These are phyloP conservation scores for Lineus longissimus DNA, from an alignment of 1,140 invertebrate species.

Conservation along the genomic window DNA sequence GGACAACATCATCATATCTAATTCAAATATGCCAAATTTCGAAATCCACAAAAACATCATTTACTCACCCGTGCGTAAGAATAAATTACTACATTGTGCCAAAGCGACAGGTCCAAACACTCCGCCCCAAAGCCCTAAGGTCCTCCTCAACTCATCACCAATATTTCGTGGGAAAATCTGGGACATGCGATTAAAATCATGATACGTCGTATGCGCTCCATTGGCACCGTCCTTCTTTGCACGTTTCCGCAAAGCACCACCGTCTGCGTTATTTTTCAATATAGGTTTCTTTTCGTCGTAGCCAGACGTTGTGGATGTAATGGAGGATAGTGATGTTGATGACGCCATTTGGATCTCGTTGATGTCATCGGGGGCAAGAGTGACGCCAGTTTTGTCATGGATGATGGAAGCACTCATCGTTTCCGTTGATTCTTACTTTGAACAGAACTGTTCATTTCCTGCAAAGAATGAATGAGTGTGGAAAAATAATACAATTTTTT, in stretches of 20 bases:
- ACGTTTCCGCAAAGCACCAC: not conserved
- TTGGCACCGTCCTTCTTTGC: not conserved
- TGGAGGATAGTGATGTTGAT: conserved; percentile 13
- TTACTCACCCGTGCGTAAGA: conserved; percentile 85
- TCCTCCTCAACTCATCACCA: conserved; percentile 52
- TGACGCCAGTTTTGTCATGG: too few relatives aligned
- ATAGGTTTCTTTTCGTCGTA: not conserved
- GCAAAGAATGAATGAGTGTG: too few relatives aligned
- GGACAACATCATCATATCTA: too few relatives aligned
- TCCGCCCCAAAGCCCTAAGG: conserved; percentile 86
- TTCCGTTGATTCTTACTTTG: too few relatives aligned
- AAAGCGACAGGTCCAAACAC: conserved; percentile 95
- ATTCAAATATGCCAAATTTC: too few relatives aligned
- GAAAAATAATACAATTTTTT: too few relatives aligned
- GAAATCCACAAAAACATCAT: not conserved
- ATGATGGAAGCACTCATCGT: too few relatives aligned
- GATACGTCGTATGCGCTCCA: not conserved
- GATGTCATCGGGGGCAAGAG: too few relatives aligned
- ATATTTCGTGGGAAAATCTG: not conserved
- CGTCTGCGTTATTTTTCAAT: not conserved
- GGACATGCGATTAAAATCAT: too few relatives aligned
- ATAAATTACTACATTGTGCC: conserved; percentile 96
- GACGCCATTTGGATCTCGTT: too few relatives aligned
- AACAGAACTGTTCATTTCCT: too few relatives aligned
- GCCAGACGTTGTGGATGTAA: conserved; percentile 10